Evolutionary conservation across 1,140 invertebrate genomes (phyloP), one percentile per base, ranked within the genome.

Genomic region (Drosophila persimilis): DNA sequence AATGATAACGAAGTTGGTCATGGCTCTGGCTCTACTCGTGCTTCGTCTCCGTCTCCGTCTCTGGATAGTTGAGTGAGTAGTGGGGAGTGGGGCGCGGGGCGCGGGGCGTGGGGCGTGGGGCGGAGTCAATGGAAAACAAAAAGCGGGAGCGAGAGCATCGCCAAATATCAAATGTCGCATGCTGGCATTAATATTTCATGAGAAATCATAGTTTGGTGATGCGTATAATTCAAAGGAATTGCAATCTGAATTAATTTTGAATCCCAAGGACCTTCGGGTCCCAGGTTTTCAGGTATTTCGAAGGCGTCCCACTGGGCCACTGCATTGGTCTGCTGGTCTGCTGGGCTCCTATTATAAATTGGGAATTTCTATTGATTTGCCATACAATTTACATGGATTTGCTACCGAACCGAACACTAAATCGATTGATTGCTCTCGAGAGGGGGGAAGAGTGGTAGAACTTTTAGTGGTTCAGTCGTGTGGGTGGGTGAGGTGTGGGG

Each of bases 141-240:
- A 85, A 80, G 58, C 72, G 45, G 48, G 31, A 35, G 8, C 11
- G 31, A 35, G 31, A 35, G 8, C 58, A 69, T 75, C 41, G 48
- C 60, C 76, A 81, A 81, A 85, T 85, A 77, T 85, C 81, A 86
- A 85, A 84, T 85, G 81, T 86, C 81, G 81, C 81, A 85, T 85
- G 81, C 77, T 58, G 77, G 53, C 83, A 86, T 86, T 86, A 86
- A 86, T 88, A 86, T 86, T 86, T 86, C 83, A 86, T 86, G 83
- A 88, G 83, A 86, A 86, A 89, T 86, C 83, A 86, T 88, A 88
- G 83, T 88, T 88, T 86, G 83, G 65, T 88, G 83, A 86, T 86
- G 83, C 83, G 83, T 86, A 86, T 88, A 86, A 86, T 86, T 86
- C 83, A 86, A 83, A 83, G 80, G 83, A 88, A 88, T 88, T 83